Evolutionary conservation across 2,113 vertebrate genomes (phyloP).

Genomic region (Xyrauchen texanus): DNA sequence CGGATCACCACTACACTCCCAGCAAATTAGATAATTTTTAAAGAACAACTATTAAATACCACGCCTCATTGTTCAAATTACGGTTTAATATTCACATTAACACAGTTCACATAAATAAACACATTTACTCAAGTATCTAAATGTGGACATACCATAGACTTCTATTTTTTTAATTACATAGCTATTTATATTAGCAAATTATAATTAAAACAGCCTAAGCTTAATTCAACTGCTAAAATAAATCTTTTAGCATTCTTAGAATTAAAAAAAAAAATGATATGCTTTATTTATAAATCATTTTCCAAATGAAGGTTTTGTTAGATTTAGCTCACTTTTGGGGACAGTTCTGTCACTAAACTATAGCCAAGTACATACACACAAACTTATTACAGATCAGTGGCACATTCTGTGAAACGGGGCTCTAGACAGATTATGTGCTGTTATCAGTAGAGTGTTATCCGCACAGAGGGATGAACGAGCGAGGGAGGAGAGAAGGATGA

Average conservation of each 20-base stretch:
- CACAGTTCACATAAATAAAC: background rate
- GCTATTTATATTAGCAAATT: too few species aligned
- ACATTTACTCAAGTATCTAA: background rate
- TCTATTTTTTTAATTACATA: too few species aligned
- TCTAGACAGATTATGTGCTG: conserved; percentile 23
- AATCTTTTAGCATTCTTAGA: too few species aligned
- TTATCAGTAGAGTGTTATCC: conserved; percentile 16
- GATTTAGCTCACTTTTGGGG: too few species aligned
- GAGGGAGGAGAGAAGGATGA: background rate
- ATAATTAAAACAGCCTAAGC: too few species aligned
- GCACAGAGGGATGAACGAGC: background rate
- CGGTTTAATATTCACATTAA: conserved; percentile 6
- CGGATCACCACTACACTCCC: background rate
- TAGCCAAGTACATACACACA: too few species aligned
- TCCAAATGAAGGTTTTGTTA: too few species aligned
- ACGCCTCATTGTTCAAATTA: conserved; percentile 31
- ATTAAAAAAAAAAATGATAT: too few species aligned
- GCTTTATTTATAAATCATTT: too few species aligned
- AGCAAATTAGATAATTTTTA: conserved; percentile 34
- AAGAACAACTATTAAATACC: conserved; percentile 32
- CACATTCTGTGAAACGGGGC: conserved; percentile 3
- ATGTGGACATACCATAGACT: too few species aligned
- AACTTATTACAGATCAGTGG: background rate
- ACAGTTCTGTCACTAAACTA: too few species aligned
- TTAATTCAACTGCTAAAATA: too few species aligned